A percentile compares a stretch with the other conserved stretches of the same genome.
Conservation (phyloP, 2,888 invertebrate genomes). For the Macroteleia sp. region DNA sequence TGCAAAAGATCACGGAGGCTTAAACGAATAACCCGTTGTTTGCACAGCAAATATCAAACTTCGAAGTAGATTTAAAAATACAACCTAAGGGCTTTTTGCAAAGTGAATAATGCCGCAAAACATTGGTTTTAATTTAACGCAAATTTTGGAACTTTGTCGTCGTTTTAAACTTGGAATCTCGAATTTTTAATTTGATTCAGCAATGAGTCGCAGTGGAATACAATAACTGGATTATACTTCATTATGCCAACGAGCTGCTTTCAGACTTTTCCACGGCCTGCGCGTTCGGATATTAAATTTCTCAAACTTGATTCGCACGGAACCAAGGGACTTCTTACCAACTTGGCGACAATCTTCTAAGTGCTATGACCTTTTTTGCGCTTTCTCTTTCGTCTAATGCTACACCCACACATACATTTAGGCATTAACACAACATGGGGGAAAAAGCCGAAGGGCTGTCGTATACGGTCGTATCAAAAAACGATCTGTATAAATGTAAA, state of each 20-base stretch:
- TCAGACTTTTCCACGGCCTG: slow-evolving; percentile 54
- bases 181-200: slow-evolving; percentile 56
- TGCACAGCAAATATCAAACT: slow-evolving; percentile 2
- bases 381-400: neutral
- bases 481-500: slow-evolving; percentile 42
- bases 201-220: slow-evolving; percentile 49
- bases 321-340: slow-evolving; percentile 18
- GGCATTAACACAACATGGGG: neutral
- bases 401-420: neutral
- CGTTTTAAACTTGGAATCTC: slow-evolving; percentile 15
- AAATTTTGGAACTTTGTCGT: slow-evolving; percentile 35
- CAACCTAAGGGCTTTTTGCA: neutral
- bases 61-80: slow-evolving; percentile 10
- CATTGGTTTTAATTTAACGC: slow-evolving; percentile 21
- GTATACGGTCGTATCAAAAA: slow-evolving; percentile 45
- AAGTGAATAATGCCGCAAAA: slow-evolving; percentile 23
- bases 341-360: slow-evolving; percentile 67
- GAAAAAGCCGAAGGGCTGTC: slow-evolving; percentile 11
- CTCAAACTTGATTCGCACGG: slow-evolving; percentile 65
- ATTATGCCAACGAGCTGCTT: slow-evolving; percentile 64
- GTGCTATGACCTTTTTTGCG: neutral
- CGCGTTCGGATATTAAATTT: slow-evolving; percentile 71
- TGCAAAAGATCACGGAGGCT: too few relatives aligned
- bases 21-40: neutral
- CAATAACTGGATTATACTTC: slow-evolving; percentile 66